Percentiles rank a stretch among this genome's conserved stretches.
These are phyloP conservation scores for Drusus annulatus DNA, from an alignment of 1,140 invertebrate genomes.

Conservation along the genomic window DNA sequence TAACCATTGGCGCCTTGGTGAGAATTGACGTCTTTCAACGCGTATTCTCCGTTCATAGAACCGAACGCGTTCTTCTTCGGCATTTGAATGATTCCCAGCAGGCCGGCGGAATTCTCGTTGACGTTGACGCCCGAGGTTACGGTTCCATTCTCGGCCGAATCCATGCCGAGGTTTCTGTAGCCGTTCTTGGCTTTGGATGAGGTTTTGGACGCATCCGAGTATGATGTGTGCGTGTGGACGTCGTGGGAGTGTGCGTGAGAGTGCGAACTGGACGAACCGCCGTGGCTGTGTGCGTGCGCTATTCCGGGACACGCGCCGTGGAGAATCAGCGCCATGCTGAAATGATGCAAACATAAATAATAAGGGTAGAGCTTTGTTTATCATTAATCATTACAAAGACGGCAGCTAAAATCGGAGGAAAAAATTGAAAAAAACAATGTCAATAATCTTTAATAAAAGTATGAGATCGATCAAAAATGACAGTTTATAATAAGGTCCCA, in stretches of 20 bases:
- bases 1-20: slow-evolving; percentile 6
- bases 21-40: slow-evolving; percentile 36
- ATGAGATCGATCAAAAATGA: too few relatives aligned
- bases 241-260: slow-evolving; percentile 60
- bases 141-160: slow-evolving; percentile 32
- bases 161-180: slow-evolving; percentile 55
- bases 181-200: slow-evolving; percentile 60
- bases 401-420: too few relatives aligned
- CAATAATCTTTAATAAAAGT: too few relatives aligned
- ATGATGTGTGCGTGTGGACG: neutral
- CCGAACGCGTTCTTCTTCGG: slow-evolving; percentile 42
- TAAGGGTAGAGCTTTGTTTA: too few relatives aligned
- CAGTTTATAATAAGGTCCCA: too few relatives aligned
- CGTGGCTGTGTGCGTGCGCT: slow-evolving; percentile 61
- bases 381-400: too few relatives aligned
- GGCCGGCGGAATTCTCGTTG: neutral
- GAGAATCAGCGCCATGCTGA: slow-evolving; percentile 82
- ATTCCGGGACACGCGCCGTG: slow-evolving; percentile 75
- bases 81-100: slow-evolving; percentile 28
- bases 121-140: neutral
- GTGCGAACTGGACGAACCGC: slow-evolving; percentile 60
- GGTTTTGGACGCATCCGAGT: slow-evolving; percentile 57
- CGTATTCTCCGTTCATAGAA: slow-evolving; percentile 55
- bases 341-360: slow-evolving; percentile 48
- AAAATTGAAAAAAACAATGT: too few relatives aligned